Base-by-base conservation (phyloP, 2,888 invertebrate genomes). In the Diarsia rubi region DNA sequence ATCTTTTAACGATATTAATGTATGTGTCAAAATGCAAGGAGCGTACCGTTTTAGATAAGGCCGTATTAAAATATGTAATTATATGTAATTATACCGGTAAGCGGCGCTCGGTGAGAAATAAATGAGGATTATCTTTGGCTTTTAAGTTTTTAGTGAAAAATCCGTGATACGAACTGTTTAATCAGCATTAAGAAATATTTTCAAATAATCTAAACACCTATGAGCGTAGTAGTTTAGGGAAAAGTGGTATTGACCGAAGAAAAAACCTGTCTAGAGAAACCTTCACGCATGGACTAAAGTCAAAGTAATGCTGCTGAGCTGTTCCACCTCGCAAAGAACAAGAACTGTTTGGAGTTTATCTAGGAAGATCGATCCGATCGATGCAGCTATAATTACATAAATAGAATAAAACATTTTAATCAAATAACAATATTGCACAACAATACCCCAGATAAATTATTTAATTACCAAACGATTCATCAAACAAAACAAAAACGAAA, bases 1-100 rank as follows among this genome's bases (percentile, higher is more conserved):
- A 86, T 86, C 88, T 82, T 85, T 80, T 81, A 83, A 84, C 70
- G 64, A 74, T 86, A 86, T 84, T 81, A 79, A 86, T 86, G 86
- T 84, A 81, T 76, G 52, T 85, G 85, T 85, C 86, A 82, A 82
- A 82, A 86, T 78, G 72, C 65, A 86, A 81, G 73, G 75, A 78
- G 73, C 77, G 76, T 79, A 86, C 84, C 71, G 75, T 86, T 80
- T 86, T 81, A 75, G 84, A 86, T 84, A 86, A 83, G 63, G 52
- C 73, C 63, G 65, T 86, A 74, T 74, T 70, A 71, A 49, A 78
- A 75, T 75, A 69, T 77, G 73, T 75, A 79, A 79, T 85, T 71
- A 73, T 45, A 63, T 69, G 70, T 77, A 73, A 82, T 73, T 69
- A 67, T 63, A 67, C 63, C 64, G 57, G 64, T 65, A 57, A 63